Evolutionary conservation across 2,888 invertebrate species (phyloP).

Genomic region (Bombylius discolor): DNA sequence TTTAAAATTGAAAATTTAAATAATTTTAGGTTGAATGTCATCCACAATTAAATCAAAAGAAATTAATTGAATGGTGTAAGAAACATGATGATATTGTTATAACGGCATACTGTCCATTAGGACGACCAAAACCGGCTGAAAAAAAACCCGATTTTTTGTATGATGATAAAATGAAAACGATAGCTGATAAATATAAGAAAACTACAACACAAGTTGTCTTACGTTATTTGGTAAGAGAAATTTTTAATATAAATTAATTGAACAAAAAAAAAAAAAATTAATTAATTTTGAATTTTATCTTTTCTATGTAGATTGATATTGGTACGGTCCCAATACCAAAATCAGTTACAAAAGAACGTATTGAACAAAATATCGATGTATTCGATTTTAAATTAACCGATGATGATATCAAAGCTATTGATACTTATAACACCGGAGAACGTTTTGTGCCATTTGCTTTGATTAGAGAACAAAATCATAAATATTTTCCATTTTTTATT

Average conservation of each 20-base stretch:
- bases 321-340: slow-evolving; percentile 46
- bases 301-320: slow-evolving; percentile 36
- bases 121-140: slow-evolving; percentile 41
- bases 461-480: slow-evolving; percentile 25
- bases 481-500: slow-evolving; percentile 33
- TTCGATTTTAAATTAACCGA: slow-evolving; percentile 43
- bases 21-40: slow-evolving; percentile 32
- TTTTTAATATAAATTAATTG: too few species aligned
- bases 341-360: slow-evolving; percentile 39
- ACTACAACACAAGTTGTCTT: slow-evolving; percentile 49
- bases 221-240: slow-evolving; percentile 47
- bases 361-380: slow-evolving; percentile 42
- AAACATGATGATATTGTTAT: slow-evolving; percentile 47
- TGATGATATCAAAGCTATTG: slow-evolving; percentile 36
- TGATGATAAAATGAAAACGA: slow-evolving; percentile 40
- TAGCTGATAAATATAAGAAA: slow-evolving; percentile 49
- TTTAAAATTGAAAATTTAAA: neutral
- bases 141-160: slow-evolving; percentile 38
- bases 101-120: slow-evolving; percentile 63
- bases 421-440: slow-evolving; percentile 31
- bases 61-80: slow-evolving; percentile 54
- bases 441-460: slow-evolving; percentile 8
- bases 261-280: neutral
- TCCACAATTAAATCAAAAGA: slow-evolving; percentile 57
- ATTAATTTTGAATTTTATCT: slow-evolving; percentile 8